Conservation (phyloP, 2,113 vertebrate genomes). For the Limanda limanda region DNA sequence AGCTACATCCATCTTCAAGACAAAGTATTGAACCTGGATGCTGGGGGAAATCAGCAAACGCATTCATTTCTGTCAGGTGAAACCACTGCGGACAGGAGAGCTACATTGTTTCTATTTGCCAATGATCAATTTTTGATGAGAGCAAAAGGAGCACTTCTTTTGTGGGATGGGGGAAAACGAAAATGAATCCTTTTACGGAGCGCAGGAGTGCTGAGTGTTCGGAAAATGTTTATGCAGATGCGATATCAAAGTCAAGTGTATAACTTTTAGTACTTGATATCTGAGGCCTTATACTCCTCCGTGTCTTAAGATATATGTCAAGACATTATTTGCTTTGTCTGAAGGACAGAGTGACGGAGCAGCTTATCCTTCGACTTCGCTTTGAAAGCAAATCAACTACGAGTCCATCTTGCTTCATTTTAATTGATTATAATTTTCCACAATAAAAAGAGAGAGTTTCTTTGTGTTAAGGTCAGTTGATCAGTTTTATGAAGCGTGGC, state of each 20-base stretch:
- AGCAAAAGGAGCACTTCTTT: constrained; percentile 28
- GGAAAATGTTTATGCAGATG: constrained; percentile 2
- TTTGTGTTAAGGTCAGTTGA: not conserved
- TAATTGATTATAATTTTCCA: too few relatives aligned
- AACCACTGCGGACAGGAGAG: constrained; percentile 47
- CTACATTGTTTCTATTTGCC: constrained; percentile 62
- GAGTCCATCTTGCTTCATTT: not conserved
- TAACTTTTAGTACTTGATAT: not conserved
- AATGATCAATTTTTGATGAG: constrained; percentile 69
- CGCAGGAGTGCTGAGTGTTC: not conserved
- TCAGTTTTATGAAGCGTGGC: not conserved
- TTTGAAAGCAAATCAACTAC: not conserved
- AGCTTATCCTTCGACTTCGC: too few relatives aligned
- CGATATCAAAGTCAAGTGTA: not conserved
- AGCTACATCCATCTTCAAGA: constrained; percentile 74
- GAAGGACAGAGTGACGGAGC: constrained; percentile 16
- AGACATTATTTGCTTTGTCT: constrained; percentile 23
- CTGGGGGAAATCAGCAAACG: constrained; percentile 60
- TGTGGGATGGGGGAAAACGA: not conserved
- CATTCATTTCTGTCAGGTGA: constrained; percentile 70
- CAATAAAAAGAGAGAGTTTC: not conserved
- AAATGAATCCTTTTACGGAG: constrained; percentile 20
- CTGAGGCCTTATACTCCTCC: too few relatives aligned
- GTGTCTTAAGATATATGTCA: too few relatives aligned
- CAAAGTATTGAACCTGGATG: constrained; percentile 66